A percentile compares a stretch with the other conserved stretches of the same genome.
phyloP scores from a whole-genome alignment of 1,140 invertebrate species.

The Lepidotrigona ventralis region DNA sequence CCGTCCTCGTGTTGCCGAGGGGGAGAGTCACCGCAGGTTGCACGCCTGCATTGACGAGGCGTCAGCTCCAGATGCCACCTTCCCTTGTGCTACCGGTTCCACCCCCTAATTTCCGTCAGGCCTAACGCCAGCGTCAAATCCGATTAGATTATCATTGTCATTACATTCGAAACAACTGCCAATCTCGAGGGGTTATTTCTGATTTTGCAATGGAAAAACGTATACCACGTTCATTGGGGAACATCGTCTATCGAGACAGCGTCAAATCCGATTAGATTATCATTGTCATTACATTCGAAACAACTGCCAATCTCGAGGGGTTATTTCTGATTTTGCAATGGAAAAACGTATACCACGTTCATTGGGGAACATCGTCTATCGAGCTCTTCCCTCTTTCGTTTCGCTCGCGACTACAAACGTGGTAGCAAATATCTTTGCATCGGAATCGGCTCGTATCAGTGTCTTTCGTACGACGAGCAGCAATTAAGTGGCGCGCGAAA shows the following conservation, averaged over 20 bases:
- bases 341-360: no score
- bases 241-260: no score
- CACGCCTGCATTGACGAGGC: conserved; percentile 66
- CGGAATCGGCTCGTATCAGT: no score
- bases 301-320: not conserved
- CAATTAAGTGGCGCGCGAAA: conserved; percentile 37
- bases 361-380: no score
- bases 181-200: not conserved
- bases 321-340: no score
- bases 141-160: conserved; percentile 26
- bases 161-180: conserved; percentile 1
- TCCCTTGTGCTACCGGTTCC: conserved; percentile 59
- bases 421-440: no score
- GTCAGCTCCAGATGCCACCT: conserved; percentile 72
- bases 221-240: no score
- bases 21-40: conserved; percentile 4
- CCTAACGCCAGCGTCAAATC: conserved; percentile 13
- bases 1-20: no score
- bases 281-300: conserved; percentile 19
- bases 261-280: conserved; percentile 31
- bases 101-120: conserved; percentile 53
- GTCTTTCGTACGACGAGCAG: not conserved
- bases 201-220: no score
- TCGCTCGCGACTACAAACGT: no score
- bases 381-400: no score